A percentile compares a stretch with the other conserved stretches of the same genome.
phyloP scores from a whole-genome alignment of 1,140 invertebrate species.

The Micrasema minimum region DNA sequence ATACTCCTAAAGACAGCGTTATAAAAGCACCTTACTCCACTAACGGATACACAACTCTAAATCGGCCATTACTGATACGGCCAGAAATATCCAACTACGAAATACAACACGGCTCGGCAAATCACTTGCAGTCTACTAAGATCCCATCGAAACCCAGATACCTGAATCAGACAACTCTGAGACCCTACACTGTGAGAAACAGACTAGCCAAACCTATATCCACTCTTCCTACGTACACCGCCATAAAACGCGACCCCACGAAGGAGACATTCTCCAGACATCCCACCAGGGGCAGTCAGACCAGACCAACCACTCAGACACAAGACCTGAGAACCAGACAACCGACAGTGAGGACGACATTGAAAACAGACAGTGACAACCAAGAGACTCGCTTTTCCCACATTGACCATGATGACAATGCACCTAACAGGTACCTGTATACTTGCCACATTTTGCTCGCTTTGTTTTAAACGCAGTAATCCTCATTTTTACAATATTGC shows the following conservation, averaged over 20 bases:
- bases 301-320: constrained; percentile 56
- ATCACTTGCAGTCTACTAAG: constrained; percentile 39
- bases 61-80: constrained; percentile 55
- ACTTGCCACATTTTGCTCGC: no score
- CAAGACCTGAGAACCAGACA: constrained; percentile 52
- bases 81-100: constrained; percentile 60
- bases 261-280: constrained; percentile 45
- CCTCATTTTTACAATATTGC: no score
- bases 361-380: constrained; percentile 58
- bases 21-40: constrained; percentile 11
- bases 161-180: constrained; percentile 64
- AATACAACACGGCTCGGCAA: constrained; percentile 56
- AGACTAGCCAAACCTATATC: constrained; percentile 64
- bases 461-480: no score
- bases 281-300: constrained; percentile 51
- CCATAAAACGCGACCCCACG: constrained; percentile 33
- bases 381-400: constrained; percentile 64
- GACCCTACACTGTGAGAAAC: constrained; percentile 66
- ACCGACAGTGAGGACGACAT: constrained; percentile 56
- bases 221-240: constrained; percentile 47
- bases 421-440: constrained; percentile 61
- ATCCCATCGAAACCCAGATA: constrained; percentile 57
- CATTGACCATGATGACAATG: constrained; percentile 65
- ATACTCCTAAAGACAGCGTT: constrained; percentile 14
- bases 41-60: constrained; percentile 50